Conservation (phyloP, 2,888 invertebrate species). For the Callyntrura sp. region DNA sequence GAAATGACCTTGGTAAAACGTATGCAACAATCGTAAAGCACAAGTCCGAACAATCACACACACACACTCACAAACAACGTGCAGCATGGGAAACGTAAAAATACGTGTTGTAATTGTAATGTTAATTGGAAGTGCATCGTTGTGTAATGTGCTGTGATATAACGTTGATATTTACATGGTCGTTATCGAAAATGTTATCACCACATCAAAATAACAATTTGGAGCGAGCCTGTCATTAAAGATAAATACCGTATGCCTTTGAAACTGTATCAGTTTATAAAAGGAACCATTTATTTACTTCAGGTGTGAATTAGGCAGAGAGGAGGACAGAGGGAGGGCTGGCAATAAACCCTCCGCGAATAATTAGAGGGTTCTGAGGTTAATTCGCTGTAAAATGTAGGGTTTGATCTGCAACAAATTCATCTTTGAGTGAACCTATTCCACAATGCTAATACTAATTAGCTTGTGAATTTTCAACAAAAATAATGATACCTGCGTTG, state of each 20-base stretch:
- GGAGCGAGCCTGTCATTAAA: background rate
- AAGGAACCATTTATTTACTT: background rate
- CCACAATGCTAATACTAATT: background rate
- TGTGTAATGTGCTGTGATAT: background rate
- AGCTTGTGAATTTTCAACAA: background rate
- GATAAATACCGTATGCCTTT: background rate
- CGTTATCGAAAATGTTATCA: background rate
- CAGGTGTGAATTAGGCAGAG: slow-evolving; percentile 1
- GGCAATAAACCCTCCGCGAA: background rate
- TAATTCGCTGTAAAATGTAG: slow-evolving; percentile 11
- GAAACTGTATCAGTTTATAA: background rate
- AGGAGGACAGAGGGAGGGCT: background rate
- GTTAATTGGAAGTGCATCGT: slow-evolving; percentile 13
- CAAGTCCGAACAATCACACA: background rate
- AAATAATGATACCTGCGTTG: background rate
- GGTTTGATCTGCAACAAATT: background rate
- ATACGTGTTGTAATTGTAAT: background rate
- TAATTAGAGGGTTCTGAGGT: background rate
- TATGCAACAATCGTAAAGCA: background rate
- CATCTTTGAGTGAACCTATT: background rate
- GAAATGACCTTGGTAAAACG: slow-evolving; percentile 36
- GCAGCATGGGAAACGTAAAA: background rate
- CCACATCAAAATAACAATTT: background rate
- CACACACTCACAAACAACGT: background rate
- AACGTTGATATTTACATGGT: background rate